A percentile compares a stretch with the other conserved stretches of the same genome.
Conservation (phyloP, 1,140 invertebrate species). For the Eciton burchellii region DNA sequence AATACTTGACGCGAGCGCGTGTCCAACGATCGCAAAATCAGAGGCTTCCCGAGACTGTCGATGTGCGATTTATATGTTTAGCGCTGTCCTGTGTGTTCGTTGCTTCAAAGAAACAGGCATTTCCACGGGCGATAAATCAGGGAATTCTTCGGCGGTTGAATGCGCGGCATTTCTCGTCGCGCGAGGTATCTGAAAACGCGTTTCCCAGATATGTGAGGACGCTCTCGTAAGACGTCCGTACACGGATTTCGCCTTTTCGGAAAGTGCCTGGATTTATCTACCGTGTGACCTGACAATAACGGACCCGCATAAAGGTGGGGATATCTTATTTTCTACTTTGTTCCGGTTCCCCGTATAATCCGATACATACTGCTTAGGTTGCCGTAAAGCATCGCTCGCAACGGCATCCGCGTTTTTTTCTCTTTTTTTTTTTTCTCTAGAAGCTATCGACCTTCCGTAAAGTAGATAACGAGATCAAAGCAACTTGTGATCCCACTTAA, state of each 20-base stretch:
- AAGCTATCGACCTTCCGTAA: neutral
- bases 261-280: constrained; percentile 64
- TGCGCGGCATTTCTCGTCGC: neutral
- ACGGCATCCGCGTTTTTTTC: neutral
- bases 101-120: neutral
- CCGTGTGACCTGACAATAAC: constrained; percentile 52
- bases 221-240: constrained; percentile 12
- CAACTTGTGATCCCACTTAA: neutral
- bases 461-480: neutral
- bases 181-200: constrained; percentile 37
- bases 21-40: neutral
- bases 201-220: constrained; percentile 47
- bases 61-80: neutral
- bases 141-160: constrained; percentile 8
- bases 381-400: constrained; percentile 23
- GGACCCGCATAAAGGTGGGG: constrained; percentile 16
- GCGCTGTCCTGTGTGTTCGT: neutral
- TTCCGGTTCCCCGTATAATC: constrained; percentile 48
- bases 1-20: neutral
- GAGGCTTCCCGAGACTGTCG: neutral
- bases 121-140: constrained; percentile 44
- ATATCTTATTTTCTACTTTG: constrained; percentile 59
- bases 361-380: constrained; percentile 52
- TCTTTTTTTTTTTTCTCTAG: too few species aligned
- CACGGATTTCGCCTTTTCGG: constrained; percentile 67